Percentiles rank a stretch among this genome's conserved stretches.
Conservation (phyloP, 2,113 vertebrate species). For the Anolis sagrei region DNA sequence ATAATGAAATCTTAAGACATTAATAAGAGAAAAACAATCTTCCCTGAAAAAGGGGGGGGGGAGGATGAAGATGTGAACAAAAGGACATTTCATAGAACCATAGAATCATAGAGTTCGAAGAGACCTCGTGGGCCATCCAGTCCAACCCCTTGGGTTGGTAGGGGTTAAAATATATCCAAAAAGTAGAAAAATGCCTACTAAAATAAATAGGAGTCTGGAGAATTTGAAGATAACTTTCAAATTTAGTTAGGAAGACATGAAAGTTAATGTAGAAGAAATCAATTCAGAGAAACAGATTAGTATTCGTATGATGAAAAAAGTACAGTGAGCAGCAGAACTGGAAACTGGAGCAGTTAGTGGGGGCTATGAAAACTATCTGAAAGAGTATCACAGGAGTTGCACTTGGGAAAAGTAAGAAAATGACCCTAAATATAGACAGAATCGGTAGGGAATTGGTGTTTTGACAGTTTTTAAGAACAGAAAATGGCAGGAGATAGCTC, state of each 20-base stretch:
- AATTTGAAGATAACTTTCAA: neutral
- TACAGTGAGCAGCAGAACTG: neutral
- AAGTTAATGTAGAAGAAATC: neutral
- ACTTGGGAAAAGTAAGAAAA: neutral
- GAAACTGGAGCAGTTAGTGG: neutral
- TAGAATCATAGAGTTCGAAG: too few species aligned
- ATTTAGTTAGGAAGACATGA: neutral
- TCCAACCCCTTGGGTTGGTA: too few species aligned
- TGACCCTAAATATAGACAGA: neutral
- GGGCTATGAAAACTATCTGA: neutral
- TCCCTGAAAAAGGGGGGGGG: neutral
- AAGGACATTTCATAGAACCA: too few species aligned
- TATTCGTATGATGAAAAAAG: neutral
- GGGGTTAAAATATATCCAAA: neutral
- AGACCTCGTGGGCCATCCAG: too few species aligned
- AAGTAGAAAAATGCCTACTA: neutral
- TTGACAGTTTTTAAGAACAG: neutral
- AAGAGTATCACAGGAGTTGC: neutral
- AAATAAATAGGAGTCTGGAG: too few species aligned
- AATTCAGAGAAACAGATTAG: neutral
- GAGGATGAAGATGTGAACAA: neutral
- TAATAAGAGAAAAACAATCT: neutral
- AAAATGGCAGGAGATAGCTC: neutral
- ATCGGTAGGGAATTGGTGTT: neutral
- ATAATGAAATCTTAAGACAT: neutral